Evolutionary conservation across 2,113 vertebrate species (phyloP).

Genomic region (Petrocephalus microphthalmus): DNA sequence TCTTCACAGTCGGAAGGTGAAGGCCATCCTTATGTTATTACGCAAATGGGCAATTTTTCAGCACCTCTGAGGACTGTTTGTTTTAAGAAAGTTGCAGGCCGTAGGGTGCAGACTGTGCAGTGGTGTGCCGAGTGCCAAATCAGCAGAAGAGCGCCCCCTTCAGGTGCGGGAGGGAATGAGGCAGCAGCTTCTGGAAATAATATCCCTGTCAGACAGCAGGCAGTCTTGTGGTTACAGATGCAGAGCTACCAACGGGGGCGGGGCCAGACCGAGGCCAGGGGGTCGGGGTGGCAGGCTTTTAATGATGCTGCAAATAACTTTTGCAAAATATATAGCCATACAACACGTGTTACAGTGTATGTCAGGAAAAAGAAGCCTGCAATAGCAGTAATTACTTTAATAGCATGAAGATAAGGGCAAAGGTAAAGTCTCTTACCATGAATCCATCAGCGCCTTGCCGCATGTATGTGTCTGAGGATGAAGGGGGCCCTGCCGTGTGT

Average conservation of each 20-base stretch:
- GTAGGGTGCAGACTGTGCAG: conserved; percentile 14
- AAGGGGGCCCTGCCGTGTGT: background rate
- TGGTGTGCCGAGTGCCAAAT: conserved; percentile 2
- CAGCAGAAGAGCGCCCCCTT: background rate
- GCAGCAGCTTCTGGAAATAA: background rate
- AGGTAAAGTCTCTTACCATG: background rate
- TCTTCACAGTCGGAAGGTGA: conserved; percentile 10
- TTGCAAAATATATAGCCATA: background rate
- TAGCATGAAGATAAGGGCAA: background rate
- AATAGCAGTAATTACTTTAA: background rate
- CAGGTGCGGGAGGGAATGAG: background rate
- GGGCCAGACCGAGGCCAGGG: too few species aligned
- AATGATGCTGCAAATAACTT: background rate
- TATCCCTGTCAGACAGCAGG: background rate
- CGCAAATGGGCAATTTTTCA: conserved; percentile 3
- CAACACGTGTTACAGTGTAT: background rate
- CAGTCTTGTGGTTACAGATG: background rate
- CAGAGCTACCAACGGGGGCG: background rate
- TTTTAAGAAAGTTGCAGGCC: conserved; percentile 9
- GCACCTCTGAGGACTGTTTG: conserved; percentile 13
- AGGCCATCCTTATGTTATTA: background rate
- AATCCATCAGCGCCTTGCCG: background rate
- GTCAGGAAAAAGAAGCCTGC: background rate
- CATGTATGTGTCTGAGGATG: background rate
- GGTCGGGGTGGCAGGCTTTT: background rate